Conservation (phyloP, 2,797 vertebrate genomes). For the Crocodylus rhombifer region DNA sequence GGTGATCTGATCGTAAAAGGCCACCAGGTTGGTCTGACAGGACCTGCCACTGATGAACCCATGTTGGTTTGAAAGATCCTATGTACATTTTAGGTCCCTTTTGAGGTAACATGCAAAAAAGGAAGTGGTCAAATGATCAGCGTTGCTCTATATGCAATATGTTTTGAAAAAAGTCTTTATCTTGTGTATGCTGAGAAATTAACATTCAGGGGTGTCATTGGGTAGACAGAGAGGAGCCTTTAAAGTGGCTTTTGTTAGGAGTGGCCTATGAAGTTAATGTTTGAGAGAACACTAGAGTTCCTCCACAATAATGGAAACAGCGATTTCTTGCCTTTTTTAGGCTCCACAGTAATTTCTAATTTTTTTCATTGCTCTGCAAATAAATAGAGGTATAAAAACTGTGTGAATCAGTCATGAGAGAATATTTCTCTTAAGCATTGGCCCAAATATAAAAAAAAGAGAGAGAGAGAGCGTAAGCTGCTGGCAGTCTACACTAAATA, state of each 20-base stretch:
- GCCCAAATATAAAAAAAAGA: neutral
- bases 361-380: no score
- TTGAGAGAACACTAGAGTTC: no score
- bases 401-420: neutral
- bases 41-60: no score
- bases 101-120: neutral
- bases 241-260: neutral
- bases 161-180: neutral
- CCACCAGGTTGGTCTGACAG: no score
- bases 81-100: no score
- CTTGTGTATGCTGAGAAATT: neutral
- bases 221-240: neutral
- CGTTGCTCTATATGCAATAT: neutral
- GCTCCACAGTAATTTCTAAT: constrained; percentile 11
- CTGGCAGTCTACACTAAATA: accelerated
- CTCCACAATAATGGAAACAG: neutral
- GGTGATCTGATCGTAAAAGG: no score
- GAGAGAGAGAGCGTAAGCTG: neutral
- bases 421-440: neutral
- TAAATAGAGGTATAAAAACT: neutral
- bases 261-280: neutral
- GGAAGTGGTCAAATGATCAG: neutral
- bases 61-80: no score
- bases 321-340: neutral
- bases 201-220: neutral